Conservation (phyloP, 2,797 vertebrate species). For the Molossus molossus region DNA sequence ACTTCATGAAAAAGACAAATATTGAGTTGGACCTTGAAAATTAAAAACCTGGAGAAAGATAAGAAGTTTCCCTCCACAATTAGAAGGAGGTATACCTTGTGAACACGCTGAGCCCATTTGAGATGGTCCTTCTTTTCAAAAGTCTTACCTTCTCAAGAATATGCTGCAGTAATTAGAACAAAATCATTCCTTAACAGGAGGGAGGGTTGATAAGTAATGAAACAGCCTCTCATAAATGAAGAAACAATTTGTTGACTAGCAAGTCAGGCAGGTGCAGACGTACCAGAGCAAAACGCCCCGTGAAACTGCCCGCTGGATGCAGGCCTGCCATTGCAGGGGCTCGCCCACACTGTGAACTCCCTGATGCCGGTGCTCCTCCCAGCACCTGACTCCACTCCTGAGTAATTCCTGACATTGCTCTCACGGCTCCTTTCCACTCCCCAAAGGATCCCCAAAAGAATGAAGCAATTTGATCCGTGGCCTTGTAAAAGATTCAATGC, state of each 20-base stretch:
- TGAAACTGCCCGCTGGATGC: not conserved
- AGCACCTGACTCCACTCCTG: not conserved
- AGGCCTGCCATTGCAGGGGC: not conserved
- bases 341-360: not conserved
- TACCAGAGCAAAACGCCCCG: not conserved
- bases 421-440: not conserved
- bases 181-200: not conserved
- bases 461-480: not conserved
- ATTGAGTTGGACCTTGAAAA: not conserved
- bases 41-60: not conserved
- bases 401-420: not conserved
- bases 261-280: not conserved
- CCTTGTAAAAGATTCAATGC: slow-evolving; percentile 28
- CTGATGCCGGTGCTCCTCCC: not conserved
- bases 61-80: not conserved
- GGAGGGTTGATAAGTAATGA: not conserved
- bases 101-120: not conserved
- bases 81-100: not conserved
- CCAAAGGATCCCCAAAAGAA: not conserved
- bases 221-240: not conserved
- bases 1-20: not conserved
- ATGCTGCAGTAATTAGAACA: not conserved
- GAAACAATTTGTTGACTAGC: not conserved
- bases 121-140: not conserved
- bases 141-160: not conserved